A percentile compares a stretch with the other conserved stretches of the same genome.
These are phyloP conservation scores for Malurus splendens DNA, from an alignment of 2,797 vertebrate species.

Conservation along the genomic window DNA sequence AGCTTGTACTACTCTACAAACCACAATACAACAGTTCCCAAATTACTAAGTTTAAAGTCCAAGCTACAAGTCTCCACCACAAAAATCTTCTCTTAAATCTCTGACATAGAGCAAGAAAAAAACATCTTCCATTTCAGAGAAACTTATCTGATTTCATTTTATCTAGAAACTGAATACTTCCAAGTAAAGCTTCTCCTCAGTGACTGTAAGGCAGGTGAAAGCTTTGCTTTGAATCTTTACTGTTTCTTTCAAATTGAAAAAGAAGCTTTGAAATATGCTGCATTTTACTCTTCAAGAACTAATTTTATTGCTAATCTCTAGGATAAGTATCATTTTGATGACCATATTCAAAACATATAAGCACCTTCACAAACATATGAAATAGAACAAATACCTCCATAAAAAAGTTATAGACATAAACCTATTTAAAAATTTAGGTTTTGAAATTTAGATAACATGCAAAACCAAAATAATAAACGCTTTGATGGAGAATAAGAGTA, in stretches of 20 bases:
- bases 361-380: background rate
- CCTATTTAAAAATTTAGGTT: background rate
- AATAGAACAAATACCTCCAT: background rate
- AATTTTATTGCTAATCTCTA: background rate
- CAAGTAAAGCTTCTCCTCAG: background rate
- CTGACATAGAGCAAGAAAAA: background rate
- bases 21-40: background rate
- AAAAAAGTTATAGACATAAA: background rate
- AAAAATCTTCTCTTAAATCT: background rate
- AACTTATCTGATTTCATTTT: background rate
- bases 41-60: background rate
- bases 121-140: background rate
- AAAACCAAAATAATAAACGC: background rate
- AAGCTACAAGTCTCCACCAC: background rate
- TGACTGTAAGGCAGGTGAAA: background rate
- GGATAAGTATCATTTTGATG: background rate
- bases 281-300: background rate
- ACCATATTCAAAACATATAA: background rate
- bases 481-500: background rate
- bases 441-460: background rate
- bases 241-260: background rate
- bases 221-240: background rate
- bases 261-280: background rate
- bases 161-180: background rate
- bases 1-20: background rate